Conservation (phyloP, 2,888 invertebrate species). For the Lathronympha strigana region DNA sequence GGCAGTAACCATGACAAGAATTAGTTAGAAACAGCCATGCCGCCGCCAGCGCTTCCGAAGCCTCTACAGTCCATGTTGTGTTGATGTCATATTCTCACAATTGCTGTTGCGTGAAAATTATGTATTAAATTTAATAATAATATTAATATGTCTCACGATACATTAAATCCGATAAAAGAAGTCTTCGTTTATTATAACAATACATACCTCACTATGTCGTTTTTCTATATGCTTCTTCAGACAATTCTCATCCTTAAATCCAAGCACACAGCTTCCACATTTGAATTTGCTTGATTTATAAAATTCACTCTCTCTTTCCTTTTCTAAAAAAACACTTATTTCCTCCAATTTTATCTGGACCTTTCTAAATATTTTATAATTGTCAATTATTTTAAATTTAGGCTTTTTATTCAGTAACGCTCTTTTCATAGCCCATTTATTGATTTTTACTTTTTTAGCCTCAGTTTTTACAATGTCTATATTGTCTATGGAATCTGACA, state of each 20-base stretch:
- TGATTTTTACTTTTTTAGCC: conserved; percentile 43
- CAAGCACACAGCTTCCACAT: conserved; percentile 48
- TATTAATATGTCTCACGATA: too few species aligned
- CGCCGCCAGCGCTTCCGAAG: too few species aligned
- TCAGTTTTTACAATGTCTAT: conserved; percentile 23
- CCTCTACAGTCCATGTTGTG: too few species aligned
- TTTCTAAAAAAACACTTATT: conserved; percentile 39
- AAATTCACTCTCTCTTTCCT: conserved; percentile 45
- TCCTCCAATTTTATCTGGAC: conserved; percentile 44
- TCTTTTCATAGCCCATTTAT: conserved; percentile 53
- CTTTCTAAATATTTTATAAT: conserved; percentile 46
- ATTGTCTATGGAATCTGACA: conserved; percentile 20
- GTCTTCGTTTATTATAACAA: too few species aligned
- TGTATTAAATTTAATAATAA: too few species aligned
- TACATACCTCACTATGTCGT: conserved; percentile 45
- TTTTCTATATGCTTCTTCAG: conserved; percentile 44
- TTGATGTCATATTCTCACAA: too few species aligned
- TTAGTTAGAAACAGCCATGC: too few species aligned
- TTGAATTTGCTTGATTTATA: conserved; percentile 47
- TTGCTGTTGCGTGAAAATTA: too few species aligned
- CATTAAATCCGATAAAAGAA: too few species aligned
- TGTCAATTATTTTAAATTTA: conserved; percentile 53
- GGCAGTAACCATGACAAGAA: too few species aligned
- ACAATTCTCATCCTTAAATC: conserved; percentile 44
- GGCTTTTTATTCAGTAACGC: conserved; percentile 53